A percentile compares a stretch with the other conserved stretches of the same genome.
These are phyloP conservation scores for Thalpophila matura DNA, from an alignment of 2,888 invertebrate species.

Conservation along the genomic window DNA sequence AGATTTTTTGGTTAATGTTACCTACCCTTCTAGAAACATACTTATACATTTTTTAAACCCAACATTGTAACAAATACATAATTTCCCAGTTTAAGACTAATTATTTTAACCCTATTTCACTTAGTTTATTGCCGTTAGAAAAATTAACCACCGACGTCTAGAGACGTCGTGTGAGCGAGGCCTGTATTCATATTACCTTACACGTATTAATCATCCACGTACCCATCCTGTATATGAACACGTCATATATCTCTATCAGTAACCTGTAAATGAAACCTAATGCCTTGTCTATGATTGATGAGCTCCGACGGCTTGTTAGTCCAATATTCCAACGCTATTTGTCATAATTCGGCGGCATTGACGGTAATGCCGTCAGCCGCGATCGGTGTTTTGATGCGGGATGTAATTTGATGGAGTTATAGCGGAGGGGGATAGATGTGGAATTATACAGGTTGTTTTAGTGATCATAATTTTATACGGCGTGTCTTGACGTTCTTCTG, in stretches of 20 bases:
- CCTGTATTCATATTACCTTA: slow-evolving; percentile 12
- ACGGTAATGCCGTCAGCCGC: slow-evolving; percentile 68
- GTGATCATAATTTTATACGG: too few species aligned
- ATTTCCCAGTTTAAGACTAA: not conserved
- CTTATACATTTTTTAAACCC: too few species aligned
- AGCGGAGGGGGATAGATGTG: not conserved
- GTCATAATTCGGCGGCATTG: slow-evolving; percentile 81
- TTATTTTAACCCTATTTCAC: too few species aligned
- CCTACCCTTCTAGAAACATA: too few species aligned
- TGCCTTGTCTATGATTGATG: slow-evolving; percentile 68
- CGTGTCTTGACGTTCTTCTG: too few species aligned
- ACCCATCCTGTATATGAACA: not conserved
- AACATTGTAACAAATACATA: not conserved
- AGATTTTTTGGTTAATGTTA: too few species aligned
- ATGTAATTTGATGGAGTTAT: slow-evolving; percentile 53
- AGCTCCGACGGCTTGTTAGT: slow-evolving; percentile 59
- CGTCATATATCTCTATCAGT: slow-evolving; percentile 44
- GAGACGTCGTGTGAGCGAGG: not conserved
- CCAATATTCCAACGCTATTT: slow-evolving; percentile 67
- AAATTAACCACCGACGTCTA: not conserved
- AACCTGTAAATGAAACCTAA: slow-evolving; percentile 61
- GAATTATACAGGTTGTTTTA: slow-evolving; percentile 1
- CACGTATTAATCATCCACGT: slow-evolving; percentile 26
- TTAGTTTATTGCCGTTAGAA: not conserved
- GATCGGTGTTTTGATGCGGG: slow-evolving; percentile 28